Evolutionary conservation across 2,888 invertebrate species (phyloP).

Genomic region (Drosophila neotestacea): DNA sequence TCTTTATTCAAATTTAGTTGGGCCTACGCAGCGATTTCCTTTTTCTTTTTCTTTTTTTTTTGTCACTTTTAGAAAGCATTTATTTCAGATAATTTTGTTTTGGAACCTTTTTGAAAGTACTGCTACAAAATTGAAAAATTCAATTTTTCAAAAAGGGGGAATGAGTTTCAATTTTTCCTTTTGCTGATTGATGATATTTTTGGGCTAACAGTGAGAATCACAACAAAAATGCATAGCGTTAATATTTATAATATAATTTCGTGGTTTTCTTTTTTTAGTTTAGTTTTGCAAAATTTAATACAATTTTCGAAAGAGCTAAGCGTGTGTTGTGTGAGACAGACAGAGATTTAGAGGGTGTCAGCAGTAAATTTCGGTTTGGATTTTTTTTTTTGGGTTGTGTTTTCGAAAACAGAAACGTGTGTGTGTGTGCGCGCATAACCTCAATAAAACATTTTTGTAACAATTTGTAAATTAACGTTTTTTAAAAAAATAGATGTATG

Average conservation of each 20-base stretch:
- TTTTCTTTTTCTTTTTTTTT: slow-evolving; percentile 20
- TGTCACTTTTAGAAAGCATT: slow-evolving; percentile 70
- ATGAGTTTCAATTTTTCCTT: slow-evolving; percentile 17
- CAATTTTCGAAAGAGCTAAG: slow-evolving; percentile 32
- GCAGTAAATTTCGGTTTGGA: neutral
- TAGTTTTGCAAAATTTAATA: slow-evolving; percentile 13
- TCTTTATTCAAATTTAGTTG: slow-evolving; percentile 44
- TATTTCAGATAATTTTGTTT: slow-evolving; percentile 24
- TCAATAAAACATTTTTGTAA: slow-evolving; percentile 72
- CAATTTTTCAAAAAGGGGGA: slow-evolving; percentile 64
- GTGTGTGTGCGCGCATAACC: slow-evolving; percentile 59
- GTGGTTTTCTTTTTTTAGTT: too few relatives aligned
- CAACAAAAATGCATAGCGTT: slow-evolving; percentile 4
- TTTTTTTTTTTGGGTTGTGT: neutral
- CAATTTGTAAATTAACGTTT: slow-evolving; percentile 64
- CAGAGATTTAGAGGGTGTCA: neutral
- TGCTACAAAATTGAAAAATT: slow-evolving; percentile 68
- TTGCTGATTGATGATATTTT: neutral
- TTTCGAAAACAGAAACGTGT: slow-evolving; percentile 9
- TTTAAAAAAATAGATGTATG: slow-evolving; percentile 58
- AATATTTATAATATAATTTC: slow-evolving; percentile 7
- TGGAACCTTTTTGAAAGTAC: slow-evolving; percentile 43
- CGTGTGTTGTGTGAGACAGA: slow-evolving; percentile 1
- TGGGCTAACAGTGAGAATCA: slow-evolving; percentile 1
- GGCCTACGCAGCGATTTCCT: slow-evolving; percentile 28